Percentiles rank a stretch among this genome's conserved stretches.
Conservation (phyloP, 92 coral and sea anemone genomes). For the Blastomussa wellsi region DNA sequence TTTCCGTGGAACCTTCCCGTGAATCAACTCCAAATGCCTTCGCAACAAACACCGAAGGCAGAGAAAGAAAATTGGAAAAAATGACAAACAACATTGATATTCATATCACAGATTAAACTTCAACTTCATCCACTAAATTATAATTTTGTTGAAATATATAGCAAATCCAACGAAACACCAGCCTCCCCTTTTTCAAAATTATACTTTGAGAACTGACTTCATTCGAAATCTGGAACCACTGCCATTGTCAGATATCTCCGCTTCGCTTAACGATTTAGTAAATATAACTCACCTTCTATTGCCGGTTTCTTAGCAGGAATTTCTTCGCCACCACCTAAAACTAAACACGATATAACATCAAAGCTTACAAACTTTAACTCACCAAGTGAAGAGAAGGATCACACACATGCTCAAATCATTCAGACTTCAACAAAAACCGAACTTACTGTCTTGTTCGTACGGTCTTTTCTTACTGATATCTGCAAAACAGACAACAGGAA, state of each 20-base stretch:
- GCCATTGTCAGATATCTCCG: neutral
- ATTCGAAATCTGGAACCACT: neutral
- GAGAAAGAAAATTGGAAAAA: neutral
- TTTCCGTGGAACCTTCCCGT: too few relatives aligned
- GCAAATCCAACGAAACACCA: neutral
- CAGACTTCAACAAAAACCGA: neutral
- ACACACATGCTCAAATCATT: neutral
- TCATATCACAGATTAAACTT: neutral
- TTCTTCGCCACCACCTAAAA: constrained; percentile 42
- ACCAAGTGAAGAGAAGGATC: neutral
- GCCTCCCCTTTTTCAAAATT: neutral
- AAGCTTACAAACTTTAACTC: neutral
- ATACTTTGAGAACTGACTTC: neutral
- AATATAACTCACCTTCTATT: constrained; percentile 31
- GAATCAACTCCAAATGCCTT: neutral
- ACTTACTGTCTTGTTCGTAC: constrained; percentile 46
- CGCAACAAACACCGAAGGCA: neutral
- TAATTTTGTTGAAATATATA: neutral
- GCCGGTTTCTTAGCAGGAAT: constrained; percentile 50
- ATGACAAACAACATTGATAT: neutral
- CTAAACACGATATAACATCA: neutral
- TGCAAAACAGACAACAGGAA: constrained; percentile 13
- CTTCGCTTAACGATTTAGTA: neutral
- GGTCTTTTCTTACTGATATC: constrained; percentile 63
- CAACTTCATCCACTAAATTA: neutral